A percentile compares a stretch with the other conserved stretches of the same genome.
These are phyloP conservation scores for Drosophila virilis DNA, from an alignment of 1,140 invertebrate genomes.

Conservation along the genomic window DNA sequence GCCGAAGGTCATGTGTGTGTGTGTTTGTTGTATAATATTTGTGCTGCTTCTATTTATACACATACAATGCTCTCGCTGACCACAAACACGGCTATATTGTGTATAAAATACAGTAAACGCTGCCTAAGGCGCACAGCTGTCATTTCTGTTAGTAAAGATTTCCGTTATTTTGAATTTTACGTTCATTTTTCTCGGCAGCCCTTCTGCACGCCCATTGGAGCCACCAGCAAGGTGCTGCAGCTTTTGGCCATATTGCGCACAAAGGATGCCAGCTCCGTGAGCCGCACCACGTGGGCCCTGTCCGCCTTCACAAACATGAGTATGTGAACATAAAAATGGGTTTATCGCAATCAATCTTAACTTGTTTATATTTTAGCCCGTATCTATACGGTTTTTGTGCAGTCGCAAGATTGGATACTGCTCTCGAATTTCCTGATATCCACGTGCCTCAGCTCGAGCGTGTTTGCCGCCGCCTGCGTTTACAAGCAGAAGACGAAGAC, in stretches of 20 bases:
- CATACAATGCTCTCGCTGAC: conserved; percentile 15
- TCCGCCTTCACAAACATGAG: conserved; percentile 89
- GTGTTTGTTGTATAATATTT: conserved; percentile 71
- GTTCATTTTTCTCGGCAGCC: conserved; percentile 85
- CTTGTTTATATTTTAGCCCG: conserved; percentile 82
- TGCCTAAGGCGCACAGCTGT: neutral
- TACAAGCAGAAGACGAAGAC: conserved; percentile 83
- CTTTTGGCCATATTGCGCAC: conserved; percentile 87
- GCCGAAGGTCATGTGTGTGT: conserved; percentile 57
- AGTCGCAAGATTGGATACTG: conserved; percentile 88
- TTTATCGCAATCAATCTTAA: neutral
- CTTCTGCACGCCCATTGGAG: conserved; percentile 89
- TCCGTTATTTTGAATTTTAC: neutral
- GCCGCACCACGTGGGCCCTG: conserved; percentile 88
- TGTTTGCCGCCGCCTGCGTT: conserved; percentile 86
- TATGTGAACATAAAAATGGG: conserved; percentile 56
- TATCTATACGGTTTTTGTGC: conserved; percentile 88
- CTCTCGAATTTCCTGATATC: conserved; percentile 88
- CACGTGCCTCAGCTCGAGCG: conserved; percentile 86
- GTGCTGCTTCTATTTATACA: conserved; percentile 59
- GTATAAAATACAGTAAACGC: conserved; percentile 15
- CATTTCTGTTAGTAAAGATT: neutral
- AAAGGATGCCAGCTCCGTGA: conserved; percentile 88
- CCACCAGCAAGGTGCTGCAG: conserved; percentile 89
- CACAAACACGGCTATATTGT: conserved; percentile 2